Evolutionary conservation across 2,797 vertebrate genomes (phyloP).

Genomic region (Cyclopterus lumpus): DNA sequence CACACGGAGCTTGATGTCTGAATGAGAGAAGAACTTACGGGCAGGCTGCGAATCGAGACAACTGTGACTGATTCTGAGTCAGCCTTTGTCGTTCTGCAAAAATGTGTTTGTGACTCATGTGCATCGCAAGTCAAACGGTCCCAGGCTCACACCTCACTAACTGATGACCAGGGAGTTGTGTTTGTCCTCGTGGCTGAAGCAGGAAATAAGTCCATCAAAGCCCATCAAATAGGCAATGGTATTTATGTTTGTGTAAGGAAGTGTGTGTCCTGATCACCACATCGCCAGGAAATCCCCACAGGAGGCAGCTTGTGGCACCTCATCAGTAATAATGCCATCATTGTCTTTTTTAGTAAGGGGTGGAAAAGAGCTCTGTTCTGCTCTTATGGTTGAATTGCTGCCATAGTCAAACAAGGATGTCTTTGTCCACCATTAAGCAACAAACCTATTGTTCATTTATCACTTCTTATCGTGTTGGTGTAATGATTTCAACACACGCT

Average conservation of each 20-base stretch:
- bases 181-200: slow-evolving; percentile 24
- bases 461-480: slow-evolving; percentile 4
- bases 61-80: slow-evolving; percentile 50
- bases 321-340: slow-evolving; percentile 68
- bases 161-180: slow-evolving; percentile 14
- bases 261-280: slow-evolving; percentile 53
- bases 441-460: slow-evolving; percentile 36
- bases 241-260: slow-evolving; percentile 41
- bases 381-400: slow-evolving; percentile 39
- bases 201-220: slow-evolving; percentile 38
- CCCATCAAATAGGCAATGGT: slow-evolving; percentile 21
- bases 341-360: slow-evolving; percentile 56
- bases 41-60: slow-evolving; percentile 37
- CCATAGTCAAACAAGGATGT: slow-evolving; percentile 61
- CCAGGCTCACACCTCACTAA: slow-evolving; percentile 41
- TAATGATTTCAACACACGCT: slow-evolving; percentile 23
- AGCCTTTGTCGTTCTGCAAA: slow-evolving; percentile 40
- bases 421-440: slow-evolving; percentile 53
- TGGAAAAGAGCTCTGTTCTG: slow-evolving; percentile 61
- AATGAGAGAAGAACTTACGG: slow-evolving; percentile 52
- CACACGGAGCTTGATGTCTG: slow-evolving; percentile 49
- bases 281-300: slow-evolving; percentile 71
- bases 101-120: slow-evolving; percentile 57
- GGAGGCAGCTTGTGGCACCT: slow-evolving; percentile 52
- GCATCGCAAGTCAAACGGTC: slow-evolving; percentile 54